Percentiles rank a stretch among this genome's conserved stretches.
phyloP scores from a whole-genome alignment of 1,140 invertebrate species.

The Hyles vespertilio region DNA sequence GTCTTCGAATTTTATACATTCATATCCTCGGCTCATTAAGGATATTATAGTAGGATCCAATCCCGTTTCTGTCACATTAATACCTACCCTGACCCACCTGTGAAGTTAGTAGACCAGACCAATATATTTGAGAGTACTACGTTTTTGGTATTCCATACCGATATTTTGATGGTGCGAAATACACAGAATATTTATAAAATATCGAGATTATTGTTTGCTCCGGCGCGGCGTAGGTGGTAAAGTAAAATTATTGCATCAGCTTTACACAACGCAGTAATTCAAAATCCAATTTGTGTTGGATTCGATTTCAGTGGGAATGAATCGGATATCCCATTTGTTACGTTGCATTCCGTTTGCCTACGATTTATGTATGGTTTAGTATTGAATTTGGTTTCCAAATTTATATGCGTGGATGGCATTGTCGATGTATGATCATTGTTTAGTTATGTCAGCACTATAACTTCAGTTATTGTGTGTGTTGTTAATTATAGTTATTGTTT shows the following conservation, averaged over 20 bases:
- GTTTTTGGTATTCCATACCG: not conserved
- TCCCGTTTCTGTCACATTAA: too few species aligned
- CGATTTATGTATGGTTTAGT: constrained; percentile 32
- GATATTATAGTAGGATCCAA: too few species aligned
- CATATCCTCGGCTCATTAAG: too few species aligned
- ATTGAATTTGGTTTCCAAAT: constrained; percentile 29
- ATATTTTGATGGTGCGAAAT: too few species aligned
- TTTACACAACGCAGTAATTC: constrained; percentile 41
- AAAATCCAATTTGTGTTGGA: constrained; percentile 54
- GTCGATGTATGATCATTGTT: not conserved
- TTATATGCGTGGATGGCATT: constrained; percentile 2
- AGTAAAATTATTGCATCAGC: constrained; percentile 24
- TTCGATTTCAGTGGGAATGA: constrained; percentile 44
- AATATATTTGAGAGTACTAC: not conserved
- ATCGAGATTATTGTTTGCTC: too few species aligned
- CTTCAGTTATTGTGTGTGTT: too few species aligned
- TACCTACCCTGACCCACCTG: too few species aligned
- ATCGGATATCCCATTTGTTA: constrained; percentile 45
- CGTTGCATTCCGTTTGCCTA: constrained; percentile 22
- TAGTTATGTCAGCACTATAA: too few species aligned
- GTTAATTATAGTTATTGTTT: too few species aligned
- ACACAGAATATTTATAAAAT: too few species aligned
- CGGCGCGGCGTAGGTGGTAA: not conserved
- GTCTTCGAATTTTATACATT: too few species aligned
- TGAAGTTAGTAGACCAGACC: not conserved